Evolutionary conservation across 2,888 invertebrate species (phyloP), one percentile per base, ranked within the genome.

Genomic region (Microctonus hyperodae): DNA sequence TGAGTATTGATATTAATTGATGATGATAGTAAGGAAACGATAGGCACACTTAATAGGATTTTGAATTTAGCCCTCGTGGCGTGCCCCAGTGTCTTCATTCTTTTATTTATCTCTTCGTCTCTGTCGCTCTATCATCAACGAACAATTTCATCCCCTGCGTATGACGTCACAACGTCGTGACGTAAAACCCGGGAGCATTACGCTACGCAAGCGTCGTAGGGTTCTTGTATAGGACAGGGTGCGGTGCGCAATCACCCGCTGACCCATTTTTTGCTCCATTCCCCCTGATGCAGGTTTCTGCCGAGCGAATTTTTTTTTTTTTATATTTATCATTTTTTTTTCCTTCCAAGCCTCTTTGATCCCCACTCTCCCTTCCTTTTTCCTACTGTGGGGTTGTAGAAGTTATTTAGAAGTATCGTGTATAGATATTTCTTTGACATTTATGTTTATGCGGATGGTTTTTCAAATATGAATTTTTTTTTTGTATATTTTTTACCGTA

Each of bases 131-230:
- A 16, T 25, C 53, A 53, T 28, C 48, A 48, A 51, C 51, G 35
- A 5, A 61, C 35, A 51, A 33, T 50, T 61, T 50, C 31, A 44
- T 64, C 60, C 64, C 57, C 65, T 68, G 37, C 44, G 44, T 7
- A 73, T 81, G 81, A 81, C 81, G 81, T 81, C 80, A 80, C 72
- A 20, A 37, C 68, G 70, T 77, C 76, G 75, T 81, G 81, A 81
- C 81, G 81, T 81, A 79, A 80, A 78, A 77, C 74, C 78, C 75
- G 75, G 77, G 75, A 66, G 77, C 72, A 73, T 79, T 79, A 79
- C 77, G 79, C 77, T 79, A 79, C 79, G 79, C 76, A 78, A 78
- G 80, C 79, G 78, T 75, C 71, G 75, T 70, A 61, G 65, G 57
- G 55, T 58, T 55, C 61, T 60, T 22, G 55, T 16, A 50, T 35